Evolutionary conservation across 2,888 invertebrate genomes (phyloP).

Genomic region (Timema podura): DNA sequence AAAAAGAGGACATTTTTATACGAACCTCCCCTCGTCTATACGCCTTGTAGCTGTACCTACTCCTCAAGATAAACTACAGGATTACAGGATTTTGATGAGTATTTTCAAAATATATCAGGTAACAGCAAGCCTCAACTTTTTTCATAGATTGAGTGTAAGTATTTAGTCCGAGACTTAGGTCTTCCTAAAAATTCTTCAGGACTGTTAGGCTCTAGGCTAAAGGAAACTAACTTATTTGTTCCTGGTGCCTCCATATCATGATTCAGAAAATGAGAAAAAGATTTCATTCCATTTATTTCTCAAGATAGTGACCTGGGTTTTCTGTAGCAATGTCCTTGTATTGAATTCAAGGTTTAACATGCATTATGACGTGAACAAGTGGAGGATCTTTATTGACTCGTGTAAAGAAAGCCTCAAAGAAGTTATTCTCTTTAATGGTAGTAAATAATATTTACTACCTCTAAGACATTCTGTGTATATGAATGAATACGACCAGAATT

Average conservation of each 20-base stretch:
- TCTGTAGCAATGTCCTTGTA: too few relatives aligned
- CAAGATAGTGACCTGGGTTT: neutral
- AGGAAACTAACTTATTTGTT: neutral
- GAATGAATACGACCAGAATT: too few relatives aligned
- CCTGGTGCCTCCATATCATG: neutral
- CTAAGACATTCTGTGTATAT: too few relatives aligned
- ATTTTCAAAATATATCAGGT: neutral
- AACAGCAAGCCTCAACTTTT: neutral
- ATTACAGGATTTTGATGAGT: neutral
- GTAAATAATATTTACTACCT: too few relatives aligned
- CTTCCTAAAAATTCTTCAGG: too few relatives aligned
- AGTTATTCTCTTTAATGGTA: too few relatives aligned
- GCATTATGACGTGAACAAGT: too few relatives aligned
- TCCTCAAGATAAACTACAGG: neutral
- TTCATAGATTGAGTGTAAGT: neutral
- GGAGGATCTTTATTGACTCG: too few relatives aligned
- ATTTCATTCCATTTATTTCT: neutral
- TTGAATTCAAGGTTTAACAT: too few relatives aligned
- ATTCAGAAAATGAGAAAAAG: neutral
- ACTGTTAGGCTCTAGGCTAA: neutral
- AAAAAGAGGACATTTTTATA: neutral
- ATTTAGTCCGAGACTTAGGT: neutral
- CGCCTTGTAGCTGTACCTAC: neutral
- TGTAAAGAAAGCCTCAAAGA: too few relatives aligned
- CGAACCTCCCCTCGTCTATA: neutral